Base-by-base conservation (phyloP, 2,113 vertebrate genomes). In the Colaptes auratus region DNA sequence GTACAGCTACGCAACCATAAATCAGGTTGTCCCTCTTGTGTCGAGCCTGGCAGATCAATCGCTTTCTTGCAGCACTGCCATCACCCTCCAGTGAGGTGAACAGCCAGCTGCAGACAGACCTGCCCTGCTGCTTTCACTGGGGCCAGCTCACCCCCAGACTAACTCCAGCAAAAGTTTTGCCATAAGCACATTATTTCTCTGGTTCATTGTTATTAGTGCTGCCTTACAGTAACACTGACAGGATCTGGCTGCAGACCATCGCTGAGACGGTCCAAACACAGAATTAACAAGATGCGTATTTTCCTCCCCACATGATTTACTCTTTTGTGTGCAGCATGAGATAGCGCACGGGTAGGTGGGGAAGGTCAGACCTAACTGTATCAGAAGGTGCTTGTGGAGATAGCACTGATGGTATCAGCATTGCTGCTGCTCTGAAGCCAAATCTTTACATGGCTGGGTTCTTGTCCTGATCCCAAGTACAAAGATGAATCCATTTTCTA, bases 371-470 rank as follows among this genome's bases (percentile, higher is more conserved):
- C 21, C 31, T 16, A 25, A 10, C 70, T 9, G 1, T 21, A 24
- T 6, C 44, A 48, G 36, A 25, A 20, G 9, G 33, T n/a, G 30
- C 28, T 35, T 5, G 0, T 28, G 48, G 44, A 67, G 71, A 30
- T n/a, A 59, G 31, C 74, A 9, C 53, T 1, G 0, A 31, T 2
- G 6, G 28, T 2, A 4, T 31, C 73, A 60, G 52, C 30, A 3
- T 0, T 52, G 48, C 61, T 5, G 4, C 4, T 30, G 50, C 86
- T 65, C 42, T n/a, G 56, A 25, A 81, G 66, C 39, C 77, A 82
- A 61, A 65, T 30, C 30, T 82, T 42, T 20, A 10, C 5, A 12
- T 12, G 69, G 16, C 61, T 0, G 0, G 21, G 6, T 0, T 23
- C 53, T 36, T 36, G 64, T 48, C 83, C 76, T 30, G 39, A 46